Conservation (phyloP, 2,888 invertebrate species). For the Drosophila percnosoma region DNA sequence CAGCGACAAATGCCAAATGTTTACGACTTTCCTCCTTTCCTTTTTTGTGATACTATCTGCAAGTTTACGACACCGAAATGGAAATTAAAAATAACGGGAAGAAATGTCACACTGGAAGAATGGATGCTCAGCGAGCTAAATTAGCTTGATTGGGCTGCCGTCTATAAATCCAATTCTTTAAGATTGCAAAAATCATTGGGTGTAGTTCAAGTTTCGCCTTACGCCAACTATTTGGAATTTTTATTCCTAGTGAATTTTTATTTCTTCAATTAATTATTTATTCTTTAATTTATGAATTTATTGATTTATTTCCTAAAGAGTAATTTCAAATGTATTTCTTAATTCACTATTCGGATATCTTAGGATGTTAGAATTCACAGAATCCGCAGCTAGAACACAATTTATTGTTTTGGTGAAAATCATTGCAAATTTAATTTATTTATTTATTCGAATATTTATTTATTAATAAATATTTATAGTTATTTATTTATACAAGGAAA, state of each 20-base stretch:
- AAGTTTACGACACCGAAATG: conserved; percentile 8
- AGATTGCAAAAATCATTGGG: not conserved
- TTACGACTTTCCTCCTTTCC: conserved; percentile 13
- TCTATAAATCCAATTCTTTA: not conserved
- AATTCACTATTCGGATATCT: not conserved
- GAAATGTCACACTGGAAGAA: not conserved
- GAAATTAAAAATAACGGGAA: conserved; percentile 1
- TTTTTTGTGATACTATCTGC: not conserved
- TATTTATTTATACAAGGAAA: too few species aligned
- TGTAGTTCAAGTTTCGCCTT: not conserved
- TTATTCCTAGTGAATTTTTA: not conserved
- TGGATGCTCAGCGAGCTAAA: not conserved
- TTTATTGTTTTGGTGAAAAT: too few species aligned
- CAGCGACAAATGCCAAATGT: conserved; percentile 31
- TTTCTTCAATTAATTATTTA: not conserved
- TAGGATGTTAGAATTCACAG: not conserved
- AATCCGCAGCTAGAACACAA: fast-evolving
- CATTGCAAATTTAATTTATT: too few species aligned
- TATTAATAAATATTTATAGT: too few species aligned
- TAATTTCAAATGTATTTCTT: not conserved
- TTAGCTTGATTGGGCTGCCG: not conserved
- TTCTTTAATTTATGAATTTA: not conserved
- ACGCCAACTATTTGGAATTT: not conserved
- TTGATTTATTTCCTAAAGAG: not conserved
- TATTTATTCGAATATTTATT: too few species aligned